Base-by-base conservation (phyloP, 1,140 invertebrate species). In the Galleria mellonella region DNA sequence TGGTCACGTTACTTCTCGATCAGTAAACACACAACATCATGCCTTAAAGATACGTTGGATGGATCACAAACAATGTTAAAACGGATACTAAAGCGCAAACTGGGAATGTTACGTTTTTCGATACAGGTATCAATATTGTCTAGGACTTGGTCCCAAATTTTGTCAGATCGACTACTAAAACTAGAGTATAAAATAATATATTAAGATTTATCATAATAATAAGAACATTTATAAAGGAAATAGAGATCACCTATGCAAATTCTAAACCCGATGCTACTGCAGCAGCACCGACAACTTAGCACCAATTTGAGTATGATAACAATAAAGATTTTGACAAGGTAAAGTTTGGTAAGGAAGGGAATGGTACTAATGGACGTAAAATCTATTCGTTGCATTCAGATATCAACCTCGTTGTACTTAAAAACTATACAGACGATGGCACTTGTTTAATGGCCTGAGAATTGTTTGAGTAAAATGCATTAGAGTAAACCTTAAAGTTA, bases 391-490 rank as follows among this genome's bases (percentile, higher is more conserved):
- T 72, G 72, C 49, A 50, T 73, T 69, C 62, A 68, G 69, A 72
- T 69, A 72, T 64, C 52, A 65, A 69, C 62, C 65, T 67, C 63
- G 64, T 73, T 74, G 66, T 70, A 81, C 70, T 77, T 82, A 82
- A 32, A 66, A 76, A 74, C 78, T 83, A 84, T 53, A 72, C 66
- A 81, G 74, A 81, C 75, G 76, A 85, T 85, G 82, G 82, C 82
- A 85, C 82, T 82, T 74, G 64, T 62, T 74, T 74, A 82, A 85
- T 85, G 82, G 82, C 82, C 82, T 79, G 82, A 83, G 72, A 85
- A 83, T 81, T 83, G 75, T 73, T 76, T 63, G 78, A 79, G 71
- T 83, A 81, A 82, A 83, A 85, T 85, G 77, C 78, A 85, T 83
- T 79, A 83, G 64, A 78, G 62, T 73, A 76, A 71, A 71, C 54